These are phyloP conservation scores for Oedothorax gibbosus DNA, from an alignment of 1,140 invertebrate species.

Conservation along the genomic window DNA sequence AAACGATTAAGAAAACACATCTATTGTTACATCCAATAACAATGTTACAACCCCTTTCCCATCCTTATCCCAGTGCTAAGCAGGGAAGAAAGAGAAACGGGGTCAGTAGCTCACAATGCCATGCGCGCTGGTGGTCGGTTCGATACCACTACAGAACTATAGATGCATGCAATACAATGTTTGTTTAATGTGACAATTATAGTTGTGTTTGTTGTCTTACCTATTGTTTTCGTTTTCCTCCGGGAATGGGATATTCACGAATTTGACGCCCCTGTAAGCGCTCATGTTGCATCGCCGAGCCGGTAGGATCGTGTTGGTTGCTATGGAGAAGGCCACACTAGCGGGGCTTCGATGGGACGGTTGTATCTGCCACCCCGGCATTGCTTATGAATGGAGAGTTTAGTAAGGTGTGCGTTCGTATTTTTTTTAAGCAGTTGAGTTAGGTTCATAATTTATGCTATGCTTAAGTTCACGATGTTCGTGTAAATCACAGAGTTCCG, in stretches of 20 bases:
- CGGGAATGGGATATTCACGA: not conserved
- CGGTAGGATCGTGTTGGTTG: not conserved
- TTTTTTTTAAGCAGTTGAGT: no score
- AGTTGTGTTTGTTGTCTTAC: not conserved
- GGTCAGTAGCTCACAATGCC: conserved; percentile 5
- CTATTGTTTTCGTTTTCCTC: conserved; percentile 35
- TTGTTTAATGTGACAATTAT: no score
- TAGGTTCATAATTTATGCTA: no score
- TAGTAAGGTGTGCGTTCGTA: not conserved
- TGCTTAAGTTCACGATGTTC: no score
- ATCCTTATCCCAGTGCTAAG: no score
- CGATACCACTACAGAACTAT: not conserved
- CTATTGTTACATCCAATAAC: no score
- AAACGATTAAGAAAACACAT: no score
- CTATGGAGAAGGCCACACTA: conserved; percentile 9
- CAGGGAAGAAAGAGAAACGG: not conserved
- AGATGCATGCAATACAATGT: no score
- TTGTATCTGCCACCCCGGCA: not conserved
- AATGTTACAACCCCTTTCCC: no score
- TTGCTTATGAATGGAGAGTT: not conserved
- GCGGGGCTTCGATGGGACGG: conserved; percentile 9
- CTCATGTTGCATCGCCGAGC: not conserved
- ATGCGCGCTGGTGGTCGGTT: not conserved
- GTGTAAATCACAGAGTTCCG: no score
- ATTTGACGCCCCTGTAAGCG: conserved; percentile 14